Percentiles rank a stretch among this genome's conserved stretches.
Evolutionary conservation across 2,888 invertebrate genomes (phyloP).

Genomic region (Drosophila emarginata): DNA sequence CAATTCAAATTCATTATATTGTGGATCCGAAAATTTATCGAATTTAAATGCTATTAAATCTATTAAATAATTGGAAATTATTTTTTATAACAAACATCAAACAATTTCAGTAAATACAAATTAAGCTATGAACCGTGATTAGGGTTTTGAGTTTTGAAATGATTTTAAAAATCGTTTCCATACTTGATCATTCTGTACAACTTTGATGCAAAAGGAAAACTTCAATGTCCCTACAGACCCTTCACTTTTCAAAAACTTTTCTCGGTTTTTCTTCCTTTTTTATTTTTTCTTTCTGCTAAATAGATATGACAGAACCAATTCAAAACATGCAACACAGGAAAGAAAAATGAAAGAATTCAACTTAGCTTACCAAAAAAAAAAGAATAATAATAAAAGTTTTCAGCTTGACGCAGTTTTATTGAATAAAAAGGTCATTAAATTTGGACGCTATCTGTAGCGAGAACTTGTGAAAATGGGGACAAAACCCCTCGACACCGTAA

Average conservation of each 20-base stretch:
- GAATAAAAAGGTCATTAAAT: conserved; percentile 76
- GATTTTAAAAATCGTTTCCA: not conserved
- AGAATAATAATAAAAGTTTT: conserved; percentile 34
- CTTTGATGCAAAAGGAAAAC: not conserved
- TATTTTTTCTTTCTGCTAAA: not conserved
- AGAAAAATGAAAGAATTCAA: conserved; percentile 2
- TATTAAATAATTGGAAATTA: too few species aligned
- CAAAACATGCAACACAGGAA: conserved; percentile 1
- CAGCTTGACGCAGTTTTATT: conserved; percentile 69
- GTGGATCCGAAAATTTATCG: too few species aligned
- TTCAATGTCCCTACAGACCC: not conserved
- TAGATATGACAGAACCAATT: conserved; percentile 15
- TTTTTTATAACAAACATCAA: too few species aligned
- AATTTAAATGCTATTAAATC: too few species aligned
- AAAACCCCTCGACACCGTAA: conserved; percentile 18
- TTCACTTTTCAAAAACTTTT: not conserved
- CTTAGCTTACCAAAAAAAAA: conserved; percentile 7
- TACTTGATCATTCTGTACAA: not conserved
- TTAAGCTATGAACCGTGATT: too few species aligned
- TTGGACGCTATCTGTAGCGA: conserved; percentile 75
- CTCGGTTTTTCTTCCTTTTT: not conserved
- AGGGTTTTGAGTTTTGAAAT: too few species aligned
- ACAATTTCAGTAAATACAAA: too few species aligned
- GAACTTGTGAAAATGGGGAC: conserved; percentile 67
- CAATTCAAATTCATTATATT: too few species aligned